Conservation (phyloP, 2,797 vertebrate species). For the Sardinella longiceps region DNA sequence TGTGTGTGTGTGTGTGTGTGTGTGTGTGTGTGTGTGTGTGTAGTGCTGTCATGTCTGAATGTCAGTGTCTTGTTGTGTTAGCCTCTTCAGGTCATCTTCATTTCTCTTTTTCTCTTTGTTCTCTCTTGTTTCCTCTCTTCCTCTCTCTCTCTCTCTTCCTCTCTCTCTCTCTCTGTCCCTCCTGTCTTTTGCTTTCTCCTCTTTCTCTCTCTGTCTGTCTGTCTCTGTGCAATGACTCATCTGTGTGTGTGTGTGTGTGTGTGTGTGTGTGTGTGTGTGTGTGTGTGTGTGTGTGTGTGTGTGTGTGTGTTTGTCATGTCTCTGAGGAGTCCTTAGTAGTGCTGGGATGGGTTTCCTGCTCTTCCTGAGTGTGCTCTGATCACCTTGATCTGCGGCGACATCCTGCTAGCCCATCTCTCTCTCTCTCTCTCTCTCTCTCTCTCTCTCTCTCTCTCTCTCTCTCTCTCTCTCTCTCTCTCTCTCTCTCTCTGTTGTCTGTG, state of each 20-base stretch:
- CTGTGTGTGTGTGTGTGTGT: slow-evolving; percentile 54
- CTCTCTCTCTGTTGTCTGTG: slow-evolving; percentile 12
- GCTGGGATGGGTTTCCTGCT: slow-evolving; percentile 57
- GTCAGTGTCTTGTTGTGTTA: slow-evolving; percentile 16
- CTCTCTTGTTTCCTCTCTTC: background rate
- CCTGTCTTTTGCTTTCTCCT: background rate
- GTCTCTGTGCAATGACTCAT: slow-evolving; percentile 51
- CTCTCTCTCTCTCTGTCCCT: background rate
- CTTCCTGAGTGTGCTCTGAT: slow-evolving; percentile 30
- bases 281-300: slow-evolving; percentile 47
- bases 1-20: background rate
- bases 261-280: slow-evolving; percentile 50
- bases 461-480: too few relatives aligned
- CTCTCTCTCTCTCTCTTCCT: background rate
- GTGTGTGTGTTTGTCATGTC: slow-evolving; percentile 60
- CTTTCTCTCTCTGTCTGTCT: slow-evolving; percentile 30
- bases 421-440: too few relatives aligned
- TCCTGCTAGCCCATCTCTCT: slow-evolving; percentile 42
- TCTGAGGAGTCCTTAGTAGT: slow-evolving; percentile 50
- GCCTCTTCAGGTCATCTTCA: slow-evolving; percentile 35
- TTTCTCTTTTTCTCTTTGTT: background rate
- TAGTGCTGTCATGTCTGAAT: slow-evolving; percentile 32
- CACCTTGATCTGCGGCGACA: slow-evolving; percentile 37
- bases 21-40: slow-evolving; percentile 31
- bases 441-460: slow-evolving; percentile 35